These are phyloP conservation scores for Benthosema pterotum DNA, from an alignment of 2,797 vertebrate genomes.

Conservation along the genomic window DNA sequence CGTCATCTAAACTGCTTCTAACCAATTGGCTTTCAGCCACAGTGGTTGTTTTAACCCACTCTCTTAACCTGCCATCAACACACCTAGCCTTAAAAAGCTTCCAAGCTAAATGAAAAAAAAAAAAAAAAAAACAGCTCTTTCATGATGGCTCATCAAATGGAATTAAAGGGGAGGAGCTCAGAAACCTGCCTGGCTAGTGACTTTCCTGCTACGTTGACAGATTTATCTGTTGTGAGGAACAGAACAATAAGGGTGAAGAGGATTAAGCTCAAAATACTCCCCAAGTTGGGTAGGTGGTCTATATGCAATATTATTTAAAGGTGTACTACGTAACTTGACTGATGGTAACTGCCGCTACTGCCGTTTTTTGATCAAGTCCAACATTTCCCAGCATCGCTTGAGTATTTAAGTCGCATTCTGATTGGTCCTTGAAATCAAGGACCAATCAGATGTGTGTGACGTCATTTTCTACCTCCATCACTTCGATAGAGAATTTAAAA, in stretches of 20 bases:
- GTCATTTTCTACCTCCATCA: no score
- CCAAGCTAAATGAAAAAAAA: constrained; percentile 58
- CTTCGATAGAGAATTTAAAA: no score
- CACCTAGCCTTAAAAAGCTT: constrained; percentile 64
- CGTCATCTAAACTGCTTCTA: constrained; percentile 21
- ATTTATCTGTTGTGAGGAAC: constrained; percentile 67
- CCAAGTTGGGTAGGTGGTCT: constrained; percentile 50
- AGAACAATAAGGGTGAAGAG: constrained; percentile 55
- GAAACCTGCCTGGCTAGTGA: constrained; percentile 53
- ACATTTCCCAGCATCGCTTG: no score
- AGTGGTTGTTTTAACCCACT: constrained; percentile 62
- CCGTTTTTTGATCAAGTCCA: no score
- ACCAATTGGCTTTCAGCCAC: constrained; percentile 65
- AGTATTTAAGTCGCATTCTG: no score
- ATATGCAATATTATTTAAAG: constrained; percentile 9
- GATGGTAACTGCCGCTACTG: no score
- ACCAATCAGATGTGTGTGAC: no score
- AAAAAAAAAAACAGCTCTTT: constrained; percentile 65
- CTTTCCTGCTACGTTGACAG: constrained; percentile 67
- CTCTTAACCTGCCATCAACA: constrained; percentile 69
- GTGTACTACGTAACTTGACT: no score
- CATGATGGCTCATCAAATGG: constrained; percentile 76
- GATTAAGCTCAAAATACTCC: constrained; percentile 56
- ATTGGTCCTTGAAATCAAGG: no score
- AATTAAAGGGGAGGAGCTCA: constrained; percentile 60